Percentiles rank a stretch among this genome's conserved stretches.
These are phyloP conservation scores for Tipula lateralis DNA, from an alignment of 2,888 invertebrate species.

Conservation along the genomic window DNA sequence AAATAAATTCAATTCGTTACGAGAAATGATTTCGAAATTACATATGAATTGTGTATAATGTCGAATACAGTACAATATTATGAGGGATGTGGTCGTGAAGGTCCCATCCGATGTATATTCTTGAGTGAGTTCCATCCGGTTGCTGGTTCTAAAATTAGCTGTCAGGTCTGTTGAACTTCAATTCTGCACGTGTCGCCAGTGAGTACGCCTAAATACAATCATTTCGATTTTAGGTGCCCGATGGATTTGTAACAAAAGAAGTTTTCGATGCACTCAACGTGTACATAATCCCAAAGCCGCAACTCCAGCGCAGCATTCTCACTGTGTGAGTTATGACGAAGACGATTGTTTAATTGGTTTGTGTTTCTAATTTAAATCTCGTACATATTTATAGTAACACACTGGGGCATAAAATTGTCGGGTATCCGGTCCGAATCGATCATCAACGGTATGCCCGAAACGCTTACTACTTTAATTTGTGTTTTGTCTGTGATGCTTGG, in stretches of 20 bases:
- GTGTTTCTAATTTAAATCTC: neutral
- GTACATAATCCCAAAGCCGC: conserved; percentile 92
- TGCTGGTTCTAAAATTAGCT: conserved; percentile 78
- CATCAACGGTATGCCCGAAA: conserved; percentile 86
- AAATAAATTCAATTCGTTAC: neutral
- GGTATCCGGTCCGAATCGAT: conserved; percentile 87
- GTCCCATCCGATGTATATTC: conserved; percentile 76
- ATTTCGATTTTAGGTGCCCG: conserved; percentile 67
- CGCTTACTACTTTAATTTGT: conserved; percentile 91
- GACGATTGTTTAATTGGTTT: conserved; percentile 19
- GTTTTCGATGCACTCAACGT: conserved; percentile 89
- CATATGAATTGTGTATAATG: neutral
- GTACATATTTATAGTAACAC: conserved; percentile 50
- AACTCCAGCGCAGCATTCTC: conserved; percentile 82
- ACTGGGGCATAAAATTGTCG: conserved; percentile 79
- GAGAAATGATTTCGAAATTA: neutral
- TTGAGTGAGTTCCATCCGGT: conserved; percentile 71
- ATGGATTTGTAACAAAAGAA: conserved; percentile 86
- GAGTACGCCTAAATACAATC: too few relatives aligned
- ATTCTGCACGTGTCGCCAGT: conserved; percentile 36
- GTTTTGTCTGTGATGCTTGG: conserved; percentile 88
- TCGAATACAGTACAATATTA: neutral
- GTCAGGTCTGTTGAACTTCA: conserved; percentile 58
- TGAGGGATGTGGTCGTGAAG: conserved; percentile 64
- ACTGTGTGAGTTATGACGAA: conserved; percentile 66